Percentiles rank a stretch among this genome's conserved stretches.
These are phyloP conservation scores for Leuctra nigra DNA, from an alignment of 2,888 invertebrate genomes.

Conservation along the genomic window DNA sequence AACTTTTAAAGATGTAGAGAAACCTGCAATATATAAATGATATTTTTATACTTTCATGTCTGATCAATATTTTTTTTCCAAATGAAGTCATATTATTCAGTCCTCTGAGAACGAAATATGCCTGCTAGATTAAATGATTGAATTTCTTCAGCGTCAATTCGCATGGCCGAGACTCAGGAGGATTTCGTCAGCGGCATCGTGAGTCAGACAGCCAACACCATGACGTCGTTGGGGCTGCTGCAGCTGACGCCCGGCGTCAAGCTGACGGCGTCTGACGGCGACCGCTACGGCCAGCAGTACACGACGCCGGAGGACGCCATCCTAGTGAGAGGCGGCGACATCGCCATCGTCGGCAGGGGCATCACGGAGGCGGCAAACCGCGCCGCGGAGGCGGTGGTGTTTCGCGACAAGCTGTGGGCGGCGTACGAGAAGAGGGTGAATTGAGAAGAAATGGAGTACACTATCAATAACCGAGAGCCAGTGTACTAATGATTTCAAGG, in stretches of 20 bases:
- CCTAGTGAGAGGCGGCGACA: constrained; percentile 73
- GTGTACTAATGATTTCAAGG: too few species aligned
- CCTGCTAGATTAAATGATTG: too few species aligned
- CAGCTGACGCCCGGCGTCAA: constrained; percentile 93
- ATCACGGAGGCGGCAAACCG: constrained; percentile 65
- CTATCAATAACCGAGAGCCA: too few species aligned
- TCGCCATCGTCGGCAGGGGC: constrained; percentile 92
- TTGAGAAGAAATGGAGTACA: too few species aligned
- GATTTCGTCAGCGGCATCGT: constrained; percentile 85
- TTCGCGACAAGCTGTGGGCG: constrained; percentile 66
- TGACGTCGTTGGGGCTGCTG: constrained; percentile 64
- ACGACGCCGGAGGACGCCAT: constrained; percentile 77
- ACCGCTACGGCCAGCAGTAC: constrained; percentile 69
- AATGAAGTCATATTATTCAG: too few species aligned
- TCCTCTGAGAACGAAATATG: too few species aligned
- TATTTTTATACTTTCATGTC: too few species aligned
- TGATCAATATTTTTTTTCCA: too few species aligned
- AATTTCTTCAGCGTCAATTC: constrained; percentile 48
- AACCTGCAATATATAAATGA: too few species aligned
- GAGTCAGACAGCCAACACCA: constrained; percentile 67
- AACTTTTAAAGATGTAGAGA: too few species aligned
- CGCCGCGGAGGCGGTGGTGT: constrained; percentile 57
- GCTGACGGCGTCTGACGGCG: constrained; percentile 43
- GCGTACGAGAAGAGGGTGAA: constrained; percentile 44
- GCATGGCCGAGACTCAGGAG: constrained; percentile 63